These are phyloP conservation scores for Reticulitermes lucifugus DNA, from an alignment of 2,888 invertebrate species.

Conservation along the genomic window DNA sequence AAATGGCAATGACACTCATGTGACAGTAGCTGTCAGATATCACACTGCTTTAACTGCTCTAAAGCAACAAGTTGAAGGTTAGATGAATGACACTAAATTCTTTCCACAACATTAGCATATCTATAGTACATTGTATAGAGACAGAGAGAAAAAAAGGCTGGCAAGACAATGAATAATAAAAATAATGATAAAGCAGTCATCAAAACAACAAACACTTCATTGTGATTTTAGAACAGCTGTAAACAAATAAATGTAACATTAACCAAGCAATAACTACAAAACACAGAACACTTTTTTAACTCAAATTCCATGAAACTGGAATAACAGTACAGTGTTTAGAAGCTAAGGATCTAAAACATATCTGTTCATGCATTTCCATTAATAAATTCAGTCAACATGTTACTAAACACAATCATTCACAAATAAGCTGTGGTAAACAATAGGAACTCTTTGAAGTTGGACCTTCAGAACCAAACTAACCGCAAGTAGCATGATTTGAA, in stretches of 20 bases:
- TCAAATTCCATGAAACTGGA: background rate
- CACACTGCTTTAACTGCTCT: background rate
- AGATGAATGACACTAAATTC: constrained; percentile 13
- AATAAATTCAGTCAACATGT: background rate
- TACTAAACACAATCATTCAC: constrained; percentile 21
- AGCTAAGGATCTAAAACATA: background rate
- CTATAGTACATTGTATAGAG: background rate
- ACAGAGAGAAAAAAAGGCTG: background rate
- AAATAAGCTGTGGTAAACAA: constrained; percentile 27
- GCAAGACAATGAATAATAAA: background rate
- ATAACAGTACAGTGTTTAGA: background rate
- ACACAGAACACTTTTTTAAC: background rate
- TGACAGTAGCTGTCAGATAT: constrained; percentile 13
- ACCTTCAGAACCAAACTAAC: background rate
- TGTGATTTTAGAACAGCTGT: background rate
- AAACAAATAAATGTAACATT: constrained; percentile 2
- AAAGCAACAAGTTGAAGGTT: background rate
- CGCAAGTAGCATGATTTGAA: no score
- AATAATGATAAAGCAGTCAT: constrained; percentile 6
- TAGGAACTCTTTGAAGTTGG: background rate
- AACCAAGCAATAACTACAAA: background rate
- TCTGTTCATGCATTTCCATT: constrained; percentile 17
- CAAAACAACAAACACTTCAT: constrained; percentile 9
- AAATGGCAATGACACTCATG: background rate
- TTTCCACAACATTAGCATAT: background rate